Conservation (phyloP, 2,888 invertebrate species). For the Epirrhoe alternata region DNA sequence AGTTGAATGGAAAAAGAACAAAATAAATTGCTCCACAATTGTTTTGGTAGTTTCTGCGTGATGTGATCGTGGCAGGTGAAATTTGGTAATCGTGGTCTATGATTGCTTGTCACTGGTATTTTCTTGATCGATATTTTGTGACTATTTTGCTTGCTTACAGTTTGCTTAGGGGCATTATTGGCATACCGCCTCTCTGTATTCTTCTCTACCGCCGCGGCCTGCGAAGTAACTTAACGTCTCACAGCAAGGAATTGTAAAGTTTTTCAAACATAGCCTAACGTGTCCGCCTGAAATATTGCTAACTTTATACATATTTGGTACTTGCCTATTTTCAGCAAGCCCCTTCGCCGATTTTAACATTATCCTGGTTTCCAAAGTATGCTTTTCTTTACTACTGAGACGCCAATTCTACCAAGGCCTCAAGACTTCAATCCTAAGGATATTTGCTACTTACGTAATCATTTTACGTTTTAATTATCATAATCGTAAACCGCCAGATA, state of each 20-base stretch:
- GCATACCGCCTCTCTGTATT: no score
- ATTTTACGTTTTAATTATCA: neutral
- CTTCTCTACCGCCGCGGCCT: no score
- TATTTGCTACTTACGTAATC: neutral
- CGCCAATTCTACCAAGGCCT: neutral
- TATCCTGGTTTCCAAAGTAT: neutral
- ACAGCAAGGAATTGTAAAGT: no score
- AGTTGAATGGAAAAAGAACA: conserved; percentile 12
- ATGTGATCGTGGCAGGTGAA: conserved; percentile 15
- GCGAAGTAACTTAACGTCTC: no score
- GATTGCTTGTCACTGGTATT: neutral
- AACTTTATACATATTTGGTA: no score
- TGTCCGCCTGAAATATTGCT: no score
- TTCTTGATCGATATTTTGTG: neutral
- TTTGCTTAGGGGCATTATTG: no score
- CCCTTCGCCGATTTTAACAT: no score
- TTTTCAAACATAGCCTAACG: no score
- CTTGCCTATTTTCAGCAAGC: no score
- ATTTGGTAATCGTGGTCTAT: conserved; percentile 3
- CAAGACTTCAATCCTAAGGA: neutral
- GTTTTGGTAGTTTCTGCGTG: conserved; percentile 10
- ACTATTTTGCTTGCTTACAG: no score
- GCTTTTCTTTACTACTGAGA: neutral
- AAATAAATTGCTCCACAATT: conserved; percentile 11
- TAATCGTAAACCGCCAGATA: neutral